A percentile compares a stretch with the other conserved stretches of the same genome.
Conservation (phyloP, 2,888 invertebrate genomes). For the Hedychridium roseum region DNA sequence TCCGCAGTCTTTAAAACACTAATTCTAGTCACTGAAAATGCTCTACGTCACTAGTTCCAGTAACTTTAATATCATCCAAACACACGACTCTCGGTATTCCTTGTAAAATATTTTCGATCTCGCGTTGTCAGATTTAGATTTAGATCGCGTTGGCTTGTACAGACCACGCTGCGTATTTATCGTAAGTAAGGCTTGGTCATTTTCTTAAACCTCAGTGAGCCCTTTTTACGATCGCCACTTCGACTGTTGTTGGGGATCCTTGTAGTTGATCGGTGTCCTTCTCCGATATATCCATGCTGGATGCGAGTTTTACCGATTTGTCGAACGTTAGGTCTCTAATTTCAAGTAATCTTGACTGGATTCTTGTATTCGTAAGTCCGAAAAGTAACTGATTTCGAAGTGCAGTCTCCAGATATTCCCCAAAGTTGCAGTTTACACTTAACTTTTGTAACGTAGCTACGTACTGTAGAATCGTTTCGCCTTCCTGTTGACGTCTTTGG, state of each 20-base stretch:
- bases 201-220: not conserved
- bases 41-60: not conserved
- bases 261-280: not conserved
- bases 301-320: not conserved
- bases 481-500: not conserved
- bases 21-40: not conserved
- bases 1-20: not conserved
- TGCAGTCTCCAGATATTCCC: not conserved
- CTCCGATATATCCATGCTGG: not conserved
- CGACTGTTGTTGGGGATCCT: constrained; percentile 20
- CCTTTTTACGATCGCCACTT: no score
- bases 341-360: not conserved
- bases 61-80: not conserved
- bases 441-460: not conserved
- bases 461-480: not conserved
- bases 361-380: not conserved
- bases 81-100: not conserved
- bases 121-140: not conserved
- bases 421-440: not conserved
- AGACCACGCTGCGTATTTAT: constrained; percentile 2
- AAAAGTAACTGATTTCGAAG: not conserved
- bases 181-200: not conserved
- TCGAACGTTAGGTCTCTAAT: not conserved
- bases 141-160: not conserved
- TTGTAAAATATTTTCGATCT: not conserved